A percentile compares a stretch with the other conserved stretches of the same genome.
These are phyloP conservation scores for Macrostomum cliftonense DNA, from an alignment of 2,888 invertebrate species.

Conservation along the genomic window DNA sequence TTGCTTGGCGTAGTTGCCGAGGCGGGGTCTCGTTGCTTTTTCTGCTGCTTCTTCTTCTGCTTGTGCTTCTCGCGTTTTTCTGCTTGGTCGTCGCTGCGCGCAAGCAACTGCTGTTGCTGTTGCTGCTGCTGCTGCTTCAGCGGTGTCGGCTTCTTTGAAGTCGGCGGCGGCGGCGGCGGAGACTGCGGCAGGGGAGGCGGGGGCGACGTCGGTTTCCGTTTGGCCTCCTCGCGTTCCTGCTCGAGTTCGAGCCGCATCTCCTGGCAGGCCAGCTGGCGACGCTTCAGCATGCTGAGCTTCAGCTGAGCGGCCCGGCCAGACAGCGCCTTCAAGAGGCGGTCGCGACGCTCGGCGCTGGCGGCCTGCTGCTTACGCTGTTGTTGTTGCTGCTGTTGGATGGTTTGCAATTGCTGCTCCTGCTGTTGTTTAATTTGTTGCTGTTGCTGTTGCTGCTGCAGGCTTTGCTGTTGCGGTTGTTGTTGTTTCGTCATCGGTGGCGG, in stretches of 20 bases:
- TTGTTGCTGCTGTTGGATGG: not conserved
- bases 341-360: slow-evolving; percentile 49
- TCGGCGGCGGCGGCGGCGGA: not conserved
- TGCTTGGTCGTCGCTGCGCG: no score
- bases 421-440: no score
- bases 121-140: not conserved
- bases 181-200: not conserved
- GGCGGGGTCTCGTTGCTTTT: no score
- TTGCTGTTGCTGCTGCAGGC: no score
- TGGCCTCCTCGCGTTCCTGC: not conserved
- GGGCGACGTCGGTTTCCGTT: not conserved
- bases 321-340: slow-evolving; percentile 76
- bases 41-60: no score
- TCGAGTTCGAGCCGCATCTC: not conserved
- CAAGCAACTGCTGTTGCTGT: no score
- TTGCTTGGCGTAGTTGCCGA: no score
- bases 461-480: no score
- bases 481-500: no score
- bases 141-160: not conserved
- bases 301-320: slow-evolving; percentile 46
- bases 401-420: slow-evolving; percentile 4
- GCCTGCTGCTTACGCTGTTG: no score
- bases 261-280: not conserved
- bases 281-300: not conserved
- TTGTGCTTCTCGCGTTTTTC: no score